A percentile compares a stretch with the other conserved stretches of the same genome.
phyloP scores from a whole-genome alignment of 1,140 invertebrate genomes.

The Diabrotica undecimpunctata region DNA sequence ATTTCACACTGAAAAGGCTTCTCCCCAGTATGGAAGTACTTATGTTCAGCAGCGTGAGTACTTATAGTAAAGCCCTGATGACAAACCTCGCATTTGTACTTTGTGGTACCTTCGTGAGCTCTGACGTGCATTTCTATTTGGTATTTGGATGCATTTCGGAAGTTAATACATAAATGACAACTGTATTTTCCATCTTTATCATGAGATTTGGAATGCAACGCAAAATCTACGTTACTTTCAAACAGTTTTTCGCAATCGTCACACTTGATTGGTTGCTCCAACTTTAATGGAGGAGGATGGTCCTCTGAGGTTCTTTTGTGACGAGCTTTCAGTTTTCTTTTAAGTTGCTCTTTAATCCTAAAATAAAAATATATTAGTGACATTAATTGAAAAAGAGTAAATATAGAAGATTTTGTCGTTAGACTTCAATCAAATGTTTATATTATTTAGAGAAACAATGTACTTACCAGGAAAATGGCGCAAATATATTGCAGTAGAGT shows the following conservation, averaged over 20 bases:
- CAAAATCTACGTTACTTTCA: constrained; percentile 31
- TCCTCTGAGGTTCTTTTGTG: constrained; percentile 35
- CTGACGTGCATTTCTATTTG: constrained; percentile 46
- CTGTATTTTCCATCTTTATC: constrained; percentile 49
- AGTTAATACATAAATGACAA: constrained; percentile 51
- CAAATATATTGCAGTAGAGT: too few species aligned
- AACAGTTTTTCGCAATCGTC: constrained; percentile 35
- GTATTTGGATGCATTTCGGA: constrained; percentile 40
- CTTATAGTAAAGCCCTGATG: constrained; percentile 51
- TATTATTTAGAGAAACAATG: too few species aligned
- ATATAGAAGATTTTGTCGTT: too few species aligned
- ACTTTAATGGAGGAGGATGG: constrained; percentile 54
- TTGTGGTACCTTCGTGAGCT: constrained; percentile 47
- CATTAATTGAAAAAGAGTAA: too few species aligned
- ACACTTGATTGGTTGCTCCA: constrained; percentile 31
- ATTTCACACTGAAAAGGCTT: constrained; percentile 61
- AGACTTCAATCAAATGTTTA: too few species aligned
- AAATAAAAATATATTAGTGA: not conserved
- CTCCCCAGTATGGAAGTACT: constrained; percentile 55
- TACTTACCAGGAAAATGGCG: too few species aligned
- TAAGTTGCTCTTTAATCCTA: not conserved
- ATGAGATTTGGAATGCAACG: constrained; percentile 44
- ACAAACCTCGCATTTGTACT: constrained; percentile 53
- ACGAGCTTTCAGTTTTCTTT: not conserved
- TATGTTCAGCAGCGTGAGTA: constrained; percentile 48